Evolutionary conservation across 2,797 vertebrate genomes (phyloP).

Genomic region (Parauchenoglanis punctatus): DNA sequence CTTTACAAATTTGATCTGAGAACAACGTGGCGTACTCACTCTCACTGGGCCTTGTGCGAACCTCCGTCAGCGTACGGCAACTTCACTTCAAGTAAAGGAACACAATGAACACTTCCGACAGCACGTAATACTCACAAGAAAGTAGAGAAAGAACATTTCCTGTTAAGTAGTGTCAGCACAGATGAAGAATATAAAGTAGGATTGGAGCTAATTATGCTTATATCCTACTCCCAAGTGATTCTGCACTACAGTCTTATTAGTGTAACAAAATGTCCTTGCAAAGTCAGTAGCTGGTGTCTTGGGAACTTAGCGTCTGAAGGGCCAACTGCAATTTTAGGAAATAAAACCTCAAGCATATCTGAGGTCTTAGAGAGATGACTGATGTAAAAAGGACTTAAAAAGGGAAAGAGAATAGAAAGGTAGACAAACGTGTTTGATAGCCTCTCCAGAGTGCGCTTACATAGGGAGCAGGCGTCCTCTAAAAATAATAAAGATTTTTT

Average conservation of each 20-base stretch:
- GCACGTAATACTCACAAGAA: slow-evolving; percentile 13
- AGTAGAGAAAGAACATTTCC: slow-evolving; percentile 6
- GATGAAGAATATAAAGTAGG: slow-evolving; percentile 41
- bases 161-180: slow-evolving; percentile 30
- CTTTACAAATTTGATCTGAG: neutral
- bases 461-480: slow-evolving; percentile 45
- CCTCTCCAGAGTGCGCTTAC: slow-evolving; percentile 12
- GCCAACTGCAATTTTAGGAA: slow-evolving; percentile 63
- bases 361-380: slow-evolving; percentile 71
- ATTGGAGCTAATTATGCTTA: slow-evolving; percentile 46
- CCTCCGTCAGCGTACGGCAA: neutral
- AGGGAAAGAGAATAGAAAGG: slow-evolving; percentile 59
- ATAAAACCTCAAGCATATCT: slow-evolving; percentile 67
- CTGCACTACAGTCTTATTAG: slow-evolving; percentile 40
- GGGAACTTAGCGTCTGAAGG: slow-evolving; percentile 46
- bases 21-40: neutral
- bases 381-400: slow-evolving; percentile 72
- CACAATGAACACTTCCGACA: neutral
- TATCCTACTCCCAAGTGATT: slow-evolving; percentile 34
- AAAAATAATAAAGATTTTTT: slow-evolving; percentile 35
- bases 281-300: slow-evolving; percentile 52
- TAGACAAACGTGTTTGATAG: slow-evolving; percentile 37
- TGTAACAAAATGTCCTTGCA: slow-evolving; percentile 73
- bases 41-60: neutral
- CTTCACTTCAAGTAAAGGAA: neutral